Conservation (phyloP, 2,888 invertebrate genomes). For the Sepiola atlantica region DNA sequence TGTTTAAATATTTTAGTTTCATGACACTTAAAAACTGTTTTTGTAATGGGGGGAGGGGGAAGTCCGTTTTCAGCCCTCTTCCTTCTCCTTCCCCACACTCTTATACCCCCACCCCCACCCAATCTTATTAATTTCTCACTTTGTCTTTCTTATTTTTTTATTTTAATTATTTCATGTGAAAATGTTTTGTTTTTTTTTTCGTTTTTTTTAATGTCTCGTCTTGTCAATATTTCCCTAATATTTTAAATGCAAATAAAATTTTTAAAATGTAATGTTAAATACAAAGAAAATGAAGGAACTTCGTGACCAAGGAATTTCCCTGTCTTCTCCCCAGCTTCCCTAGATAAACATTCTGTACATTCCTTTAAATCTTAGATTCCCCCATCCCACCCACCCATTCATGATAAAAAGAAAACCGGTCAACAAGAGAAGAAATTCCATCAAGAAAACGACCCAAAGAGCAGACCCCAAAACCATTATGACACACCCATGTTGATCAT, state of each 20-base stretch:
- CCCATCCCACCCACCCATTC: background rate
- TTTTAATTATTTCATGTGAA: conserved; percentile 32
- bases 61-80: background rate
- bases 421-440: background rate
- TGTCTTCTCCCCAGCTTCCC: background rate
- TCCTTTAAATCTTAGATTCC: background rate
- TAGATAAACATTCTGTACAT: background rate
- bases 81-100: background rate
- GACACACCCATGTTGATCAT: background rate
- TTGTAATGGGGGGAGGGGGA: background rate
- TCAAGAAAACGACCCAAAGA: background rate
- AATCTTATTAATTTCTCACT: conserved; percentile 15
- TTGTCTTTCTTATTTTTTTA: conserved; percentile 32
- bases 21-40: background rate
- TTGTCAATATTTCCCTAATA: conserved; percentile 22
- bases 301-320: background rate
- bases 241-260: background rate
- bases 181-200: background rate
- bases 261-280: background rate
- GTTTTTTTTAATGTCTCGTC: background rate
- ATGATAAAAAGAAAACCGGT: background rate
- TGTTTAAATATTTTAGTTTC: conserved; percentile 19
- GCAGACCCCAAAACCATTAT: background rate
- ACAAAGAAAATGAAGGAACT: background rate
- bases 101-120: background rate